Base-by-base conservation (phyloP, 2,888 invertebrate genomes). In the Stenodera caucasica region DNA sequence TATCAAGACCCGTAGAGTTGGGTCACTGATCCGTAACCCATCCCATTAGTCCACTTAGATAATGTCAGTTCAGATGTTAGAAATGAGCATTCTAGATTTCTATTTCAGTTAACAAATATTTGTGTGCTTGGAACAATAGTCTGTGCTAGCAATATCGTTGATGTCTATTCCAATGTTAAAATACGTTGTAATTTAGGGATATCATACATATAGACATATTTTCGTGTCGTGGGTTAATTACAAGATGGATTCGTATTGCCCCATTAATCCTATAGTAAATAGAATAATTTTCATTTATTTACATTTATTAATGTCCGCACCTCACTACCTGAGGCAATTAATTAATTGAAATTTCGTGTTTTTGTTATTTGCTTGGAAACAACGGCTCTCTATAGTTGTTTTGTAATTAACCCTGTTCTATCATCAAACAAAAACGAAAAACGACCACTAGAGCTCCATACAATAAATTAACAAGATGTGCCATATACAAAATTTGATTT, bases 281-380 rank as follows among this genome's bases (percentile, higher is more conserved):
- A 40, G 2, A 11, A 18, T 45, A 45, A 45, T 45, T 45, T 21
- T 45, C 45, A 4, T 23, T 45, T 23, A 23, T 40, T 14, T 37
- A 37, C 18, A 37, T 45, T 45, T 45, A 45, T 12, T 12, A 12
- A 45, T 2, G 32, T 32, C 11, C 37, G 15, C 37, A 37, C 5
- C 2, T 26, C 12, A 23, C 23, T 21, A 45, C 23, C 45, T 45
- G n/a, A 45, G 23, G n/a, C 23, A 45, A 45, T 45, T 45, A 45
- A 45, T 45, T 45, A 45, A 45, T 45, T 45, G 45, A 45, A 45
- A 45, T 45, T 23, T 45, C 45, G 23, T 45, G 45, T 45, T 45
- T 45, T 45, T 45, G 6, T n/a, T 23, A n/a, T 21, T 45, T 45
- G 12, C 23, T 45, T 45, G 21, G 12, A 4, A 45, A 45, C 40